Evolutionary conservation across 2,888 invertebrate genomes (phyloP), one percentile per base, ranked within the genome.

Genomic region (Rhogogaster chlorosoma): DNA sequence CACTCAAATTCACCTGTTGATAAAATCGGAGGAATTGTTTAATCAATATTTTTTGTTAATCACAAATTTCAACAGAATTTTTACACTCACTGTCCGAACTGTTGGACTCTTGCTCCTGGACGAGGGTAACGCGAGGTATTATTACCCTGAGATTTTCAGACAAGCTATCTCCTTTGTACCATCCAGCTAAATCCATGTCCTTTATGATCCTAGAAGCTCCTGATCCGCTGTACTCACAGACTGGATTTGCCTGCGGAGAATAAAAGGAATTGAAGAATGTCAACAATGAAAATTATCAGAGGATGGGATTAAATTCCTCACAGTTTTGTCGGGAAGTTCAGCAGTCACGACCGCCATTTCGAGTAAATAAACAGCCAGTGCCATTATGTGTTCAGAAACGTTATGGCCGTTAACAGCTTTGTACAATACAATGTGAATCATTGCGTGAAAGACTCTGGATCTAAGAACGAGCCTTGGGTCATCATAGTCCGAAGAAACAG

Each of bases 371-470:
- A 99, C 95, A 78, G 97, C 96, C 85, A 99, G 94, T 84, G 98
- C 98, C 89, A 99, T 95, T 89, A 98, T 96, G 93, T 98, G 98
- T 94, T 99, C 99, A 75, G 98, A 97, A 85, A 97, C 95, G 88
- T 95, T 95, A 87, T 95, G 95, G 18, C 96, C 96, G 91, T 96
- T 96, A 83, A 98, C 96, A 86, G 98, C 97, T 92, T 98, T 97
- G 93, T 97, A 97, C 86, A 99, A 95, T 89, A 98, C 97, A 86
- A 96, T 96, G 89, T 99, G 96, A 86, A 98, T 95, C 89, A 97
- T 95, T 53, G 96, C 95, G 91, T 97, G 97, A 92, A 97, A 95
- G 36, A 95, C 95, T 86, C 95, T 93, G 1, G 95, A 95, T 70
- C 95, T 94, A 4, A 96, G 91, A 32, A 96, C 94, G 80, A 94